phyloP scores from a whole-genome alignment of 92 coral and sea anemone genomes.

The Siderastrea radians region DNA sequence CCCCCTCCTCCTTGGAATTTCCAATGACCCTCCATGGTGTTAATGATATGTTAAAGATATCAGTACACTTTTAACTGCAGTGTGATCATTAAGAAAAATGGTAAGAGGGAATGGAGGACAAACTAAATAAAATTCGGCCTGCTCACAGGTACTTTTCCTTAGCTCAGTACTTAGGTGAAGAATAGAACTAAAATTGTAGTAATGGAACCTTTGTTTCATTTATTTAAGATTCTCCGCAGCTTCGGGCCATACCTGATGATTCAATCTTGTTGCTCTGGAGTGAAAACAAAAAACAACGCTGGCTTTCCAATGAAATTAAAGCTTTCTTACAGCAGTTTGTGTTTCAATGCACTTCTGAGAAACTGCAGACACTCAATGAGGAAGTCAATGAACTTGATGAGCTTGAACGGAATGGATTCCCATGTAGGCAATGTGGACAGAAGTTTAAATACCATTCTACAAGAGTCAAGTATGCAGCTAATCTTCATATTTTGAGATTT shows the following conservation, averaged over 20 bases:
- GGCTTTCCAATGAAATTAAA: constrained; percentile 42
- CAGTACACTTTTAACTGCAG: too few relatives aligned
- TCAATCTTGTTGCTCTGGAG: constrained; percentile 12
- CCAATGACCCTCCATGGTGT: too few relatives aligned
- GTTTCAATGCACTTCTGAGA: constrained; percentile 38
- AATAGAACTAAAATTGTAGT: too few relatives aligned
- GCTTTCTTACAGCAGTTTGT: constrained; percentile 31
- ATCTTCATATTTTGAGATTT: too few relatives aligned
- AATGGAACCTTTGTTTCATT: background rate
- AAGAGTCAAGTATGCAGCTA: constrained; percentile 29
- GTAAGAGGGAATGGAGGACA: too few relatives aligned
- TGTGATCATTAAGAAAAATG: too few relatives aligned
- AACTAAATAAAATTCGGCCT: too few relatives aligned
- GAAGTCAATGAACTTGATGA: constrained; percentile 44
- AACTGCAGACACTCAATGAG: constrained; percentile 19
- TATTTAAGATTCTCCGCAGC: constrained; percentile 40
- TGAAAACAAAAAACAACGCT: constrained; percentile 27
- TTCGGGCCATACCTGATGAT: constrained; percentile 39
- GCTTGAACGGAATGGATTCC: constrained; percentile 46
- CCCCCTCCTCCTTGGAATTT: too few relatives aligned
- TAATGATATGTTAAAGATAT: too few relatives aligned
- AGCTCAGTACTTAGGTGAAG: too few relatives aligned
- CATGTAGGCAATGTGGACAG: constrained; percentile 52
- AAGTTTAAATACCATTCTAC: constrained; percentile 37
- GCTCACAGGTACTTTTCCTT: too few relatives aligned